Conservation (phyloP, 2,888 invertebrate species). For the Melinaea marsaeus region DNA sequence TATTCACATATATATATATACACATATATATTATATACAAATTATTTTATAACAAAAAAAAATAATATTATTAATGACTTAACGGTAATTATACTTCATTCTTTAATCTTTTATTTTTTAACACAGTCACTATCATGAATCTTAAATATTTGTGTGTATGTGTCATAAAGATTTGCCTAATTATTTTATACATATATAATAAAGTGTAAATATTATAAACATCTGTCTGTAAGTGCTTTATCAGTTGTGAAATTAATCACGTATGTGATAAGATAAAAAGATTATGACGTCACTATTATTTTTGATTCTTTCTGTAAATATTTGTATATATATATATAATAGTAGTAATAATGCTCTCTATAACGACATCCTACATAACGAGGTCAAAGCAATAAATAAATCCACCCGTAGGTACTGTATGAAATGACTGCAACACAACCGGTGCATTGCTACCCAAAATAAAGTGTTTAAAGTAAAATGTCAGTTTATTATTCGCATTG, state of each 20-base stretch:
- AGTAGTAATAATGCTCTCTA: not conserved
- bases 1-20: no score
- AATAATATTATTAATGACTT: no score
- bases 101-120: no score
- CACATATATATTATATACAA: no score
- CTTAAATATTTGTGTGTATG: no score
- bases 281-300: not conserved
- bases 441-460: constrained; percentile 1
- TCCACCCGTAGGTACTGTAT: constrained; percentile 39
- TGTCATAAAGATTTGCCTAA: no score
- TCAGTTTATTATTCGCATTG: no score
- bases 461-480: no score
- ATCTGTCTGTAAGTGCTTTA: constrained; percentile 15
- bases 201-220: constrained; percentile 7
- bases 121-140: no score
- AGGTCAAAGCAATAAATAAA: constrained; percentile 39
- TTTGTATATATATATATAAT: not conserved
- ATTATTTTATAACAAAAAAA: no score
- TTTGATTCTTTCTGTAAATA: not conserved
- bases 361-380: constrained; percentile 27
- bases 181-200: no score
- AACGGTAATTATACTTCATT: no score
- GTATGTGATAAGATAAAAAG: constrained; percentile 3
- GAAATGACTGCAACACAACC: constrained; percentile 23
- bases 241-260: constrained; percentile 9